phyloP scores from a whole-genome alignment of 1,140 invertebrate genomes.

The Hylyphantes graminicola region DNA sequence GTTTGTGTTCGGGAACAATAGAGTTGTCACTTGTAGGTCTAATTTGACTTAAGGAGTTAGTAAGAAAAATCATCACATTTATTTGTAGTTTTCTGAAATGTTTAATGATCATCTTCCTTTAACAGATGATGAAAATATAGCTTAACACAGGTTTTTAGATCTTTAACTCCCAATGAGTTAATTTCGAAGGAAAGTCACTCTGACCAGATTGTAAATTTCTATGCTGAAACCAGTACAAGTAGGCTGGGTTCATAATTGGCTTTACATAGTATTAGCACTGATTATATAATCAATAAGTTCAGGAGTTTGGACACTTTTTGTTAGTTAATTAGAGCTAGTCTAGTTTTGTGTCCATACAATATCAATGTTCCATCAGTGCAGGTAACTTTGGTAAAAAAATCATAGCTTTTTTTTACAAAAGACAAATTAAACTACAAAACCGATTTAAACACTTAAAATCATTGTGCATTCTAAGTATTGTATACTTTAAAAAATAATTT shows the following conservation, averaged over 20 bases:
- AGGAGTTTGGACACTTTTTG: too few relatives aligned
- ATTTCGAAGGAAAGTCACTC: not conserved
- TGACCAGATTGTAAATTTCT: not conserved
- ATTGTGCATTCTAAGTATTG: too few relatives aligned
- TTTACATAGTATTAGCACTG: too few relatives aligned
- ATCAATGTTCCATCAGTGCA: too few relatives aligned
- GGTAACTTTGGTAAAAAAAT: too few relatives aligned
- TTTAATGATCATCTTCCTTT: not conserved
- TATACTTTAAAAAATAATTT: too few relatives aligned
- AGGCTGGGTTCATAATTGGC: too few relatives aligned
- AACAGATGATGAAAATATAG: not conserved
- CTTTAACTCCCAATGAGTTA: not conserved
- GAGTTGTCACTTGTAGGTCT: not conserved
- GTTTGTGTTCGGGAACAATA: not conserved
- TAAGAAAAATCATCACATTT: not conserved
- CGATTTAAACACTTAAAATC: too few relatives aligned
- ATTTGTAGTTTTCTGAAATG: not conserved
- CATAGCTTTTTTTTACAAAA: too few relatives aligned
- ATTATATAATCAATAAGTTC: too few relatives aligned
- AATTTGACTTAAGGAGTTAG: not conserved
- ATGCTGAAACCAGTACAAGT: not conserved
- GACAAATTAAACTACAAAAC: too few relatives aligned
- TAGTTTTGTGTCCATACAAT: not conserved
- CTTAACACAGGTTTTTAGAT: too few relatives aligned
- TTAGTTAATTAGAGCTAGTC: not conserved